Base-by-base conservation (phyloP, 2,113 vertebrate species). In the Speoplatyrhinus poulsoni region DNA sequence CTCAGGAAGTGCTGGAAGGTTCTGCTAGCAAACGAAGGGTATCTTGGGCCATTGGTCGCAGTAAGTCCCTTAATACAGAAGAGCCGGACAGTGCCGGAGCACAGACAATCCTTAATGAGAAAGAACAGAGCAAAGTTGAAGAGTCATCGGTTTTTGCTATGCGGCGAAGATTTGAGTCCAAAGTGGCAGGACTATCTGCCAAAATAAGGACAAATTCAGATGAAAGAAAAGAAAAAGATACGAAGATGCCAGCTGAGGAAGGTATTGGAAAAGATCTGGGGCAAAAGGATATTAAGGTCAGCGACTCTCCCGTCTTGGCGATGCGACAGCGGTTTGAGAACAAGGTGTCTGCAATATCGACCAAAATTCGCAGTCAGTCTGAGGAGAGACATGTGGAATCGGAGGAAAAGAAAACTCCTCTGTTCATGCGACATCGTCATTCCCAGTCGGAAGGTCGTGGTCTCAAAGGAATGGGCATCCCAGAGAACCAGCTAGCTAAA, bases 381-480 rank as follows among this genome's bases (percentile, higher is more conserved):
- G 94, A 94, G 59, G 94, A 94, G 72, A 92, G 93, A 56, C 81
- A 71, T 0, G 87, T 41, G 33, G 84, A 88, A 62, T 33, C 87
- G 6, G 79, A 93, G 62, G 88, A 73, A 12, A 87, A 85, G 80
- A 84, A 77, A 77, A 92, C 90, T 0, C 94, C 93, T 0, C 82
- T 95, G 53, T 89, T 95, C 9, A 91, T 92, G 4, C 90, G 92
- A 53, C 93, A 95, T 16, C 94, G 95, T 1, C 91, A 96, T 6
- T 88, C 95, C 76, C 95, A 91, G 8, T 99, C 97, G 0, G 96
- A 98, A 71, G 94, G 96, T 0, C 93, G 95, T 5, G 94, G 92
- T 47, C 89, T 96, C 64, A 89, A 92, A 55, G 92, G 84, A 58
- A 87, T 95, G 56, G 94, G 91, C 3, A 83, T 95, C 67, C 92